Percentiles rank a stretch among this genome's conserved stretches.
Conservation (phyloP, 1,140 invertebrate genomes). For the Drosophila varians region DNA sequence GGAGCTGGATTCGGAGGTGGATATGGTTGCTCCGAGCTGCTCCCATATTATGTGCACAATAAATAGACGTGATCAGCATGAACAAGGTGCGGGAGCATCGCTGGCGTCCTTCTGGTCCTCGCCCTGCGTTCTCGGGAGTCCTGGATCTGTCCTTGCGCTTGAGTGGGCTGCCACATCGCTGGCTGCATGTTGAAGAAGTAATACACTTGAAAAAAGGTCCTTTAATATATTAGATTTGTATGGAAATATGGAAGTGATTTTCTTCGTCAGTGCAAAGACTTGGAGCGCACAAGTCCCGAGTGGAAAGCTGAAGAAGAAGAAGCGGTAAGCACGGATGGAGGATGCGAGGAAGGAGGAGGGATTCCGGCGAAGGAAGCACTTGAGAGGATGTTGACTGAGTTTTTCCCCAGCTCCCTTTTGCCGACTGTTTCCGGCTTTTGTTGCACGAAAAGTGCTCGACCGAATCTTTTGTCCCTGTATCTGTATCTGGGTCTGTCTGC, state of each 20-base stretch:
- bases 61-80: constrained; percentile 84
- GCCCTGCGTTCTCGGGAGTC: constrained; percentile 23
- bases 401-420: constrained; percentile 56
- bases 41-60: constrained; percentile 84
- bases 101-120: constrained; percentile 28
- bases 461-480: constrained; percentile 66
- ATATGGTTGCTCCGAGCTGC: constrained; percentile 33
- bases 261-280: constrained; percentile 10
- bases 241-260: background rate
- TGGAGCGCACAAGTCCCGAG: constrained; percentile 32
- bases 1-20: constrained; percentile 1
- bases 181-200: constrained; percentile 68
- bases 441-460: constrained; percentile 77
- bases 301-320: constrained; percentile 4
- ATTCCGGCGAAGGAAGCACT: constrained; percentile 67
- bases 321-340: constrained; percentile 9
- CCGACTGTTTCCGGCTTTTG: constrained; percentile 76
- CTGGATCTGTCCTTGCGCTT: constrained; percentile 63
- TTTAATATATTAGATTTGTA: background rate
- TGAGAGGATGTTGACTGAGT: constrained; percentile 76
- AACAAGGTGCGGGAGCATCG: constrained; percentile 56
- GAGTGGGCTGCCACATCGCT: constrained; percentile 63
- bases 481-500: background rate
- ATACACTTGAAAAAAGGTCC: constrained; percentile 6
- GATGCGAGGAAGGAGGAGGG: background rate